Conservation (phyloP, 2,797 vertebrate genomes). For the Thripadectes ignobilis region DNA sequence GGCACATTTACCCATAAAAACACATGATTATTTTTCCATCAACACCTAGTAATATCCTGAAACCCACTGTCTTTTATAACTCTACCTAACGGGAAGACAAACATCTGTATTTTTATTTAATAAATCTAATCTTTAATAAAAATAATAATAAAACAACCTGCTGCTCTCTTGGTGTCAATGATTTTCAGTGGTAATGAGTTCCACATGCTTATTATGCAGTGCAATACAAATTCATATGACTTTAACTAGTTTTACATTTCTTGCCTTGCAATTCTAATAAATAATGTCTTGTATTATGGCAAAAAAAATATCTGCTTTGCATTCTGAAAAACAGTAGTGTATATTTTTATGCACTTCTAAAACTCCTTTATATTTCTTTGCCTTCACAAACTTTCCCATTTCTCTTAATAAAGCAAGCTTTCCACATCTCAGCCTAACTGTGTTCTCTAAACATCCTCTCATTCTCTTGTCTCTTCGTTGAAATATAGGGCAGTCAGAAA, state of each 20-base stretch:
- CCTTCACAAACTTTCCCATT: conserved; percentile 2
- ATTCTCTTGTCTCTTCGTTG: not conserved
- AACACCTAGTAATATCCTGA: not conserved
- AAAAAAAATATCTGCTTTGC: not conserved
- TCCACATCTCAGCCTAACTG: not conserved
- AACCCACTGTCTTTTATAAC: not conserved
- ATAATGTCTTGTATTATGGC: not conserved
- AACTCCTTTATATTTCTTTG: not conserved
- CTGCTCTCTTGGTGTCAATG: not conserved
- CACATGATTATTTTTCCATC: not conserved
- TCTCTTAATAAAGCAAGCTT: not conserved
- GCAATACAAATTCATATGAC: not conserved
- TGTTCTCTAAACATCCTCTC: not conserved
- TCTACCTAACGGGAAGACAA: not conserved
- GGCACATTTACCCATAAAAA: not conserved
- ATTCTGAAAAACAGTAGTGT: not conserved
- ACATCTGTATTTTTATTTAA: not conserved
- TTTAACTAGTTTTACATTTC: not conserved
- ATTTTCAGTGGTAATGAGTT: conserved; percentile 1
- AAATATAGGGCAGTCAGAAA: conserved; percentile 17
- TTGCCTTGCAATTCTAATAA: not conserved
- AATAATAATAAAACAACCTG: not conserved
- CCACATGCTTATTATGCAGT: not conserved
- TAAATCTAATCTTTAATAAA: not conserved
- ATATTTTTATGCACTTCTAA: not conserved